Base-by-base conservation (phyloP, 2,113 vertebrate species). In the Cephalophus harveyi region DNA sequence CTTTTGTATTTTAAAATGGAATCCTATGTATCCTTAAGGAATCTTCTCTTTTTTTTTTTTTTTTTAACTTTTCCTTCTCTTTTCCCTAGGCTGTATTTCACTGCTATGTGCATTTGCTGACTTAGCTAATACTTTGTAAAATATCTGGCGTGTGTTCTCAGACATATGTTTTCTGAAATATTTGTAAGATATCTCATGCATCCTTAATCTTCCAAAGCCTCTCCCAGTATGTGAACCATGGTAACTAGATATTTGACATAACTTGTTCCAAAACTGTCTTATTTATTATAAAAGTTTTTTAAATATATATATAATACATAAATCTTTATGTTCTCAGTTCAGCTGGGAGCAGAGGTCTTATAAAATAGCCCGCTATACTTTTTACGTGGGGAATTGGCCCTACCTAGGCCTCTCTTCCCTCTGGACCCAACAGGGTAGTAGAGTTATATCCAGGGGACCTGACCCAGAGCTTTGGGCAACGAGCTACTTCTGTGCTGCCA, bases 111-210 rank as follows among this genome's bases (percentile, higher is more conserved):
- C 89, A 71, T 90, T 97, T 96, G 93, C 97, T 98, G 97, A 97
- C 78, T 95, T 95, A 95, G 94, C 94, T 97, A 85, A 89, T 95
- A 59, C 79, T 98, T 96, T 54, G 48, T 71, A 54, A 96, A 97
- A 52, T 96, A 23, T 92, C 97, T 97, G 96, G 88, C 96, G 3
- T 89, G 59, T 21, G 21, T 92, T 57, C 87, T 64, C 78, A 93
- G 79, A 87, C 93, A 97, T 97, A 81, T 95, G 91, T 92, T 97
- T 96, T 92, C 67, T 19, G 3, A 89, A 93, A 95, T 96, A 83
- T 83, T 89, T 98, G 46, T 89, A 84, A 96, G 60, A 84, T 94
- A 90, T 95, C 94, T 97, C 95, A 76, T 94, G 60, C 23, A 89
- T 91, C 91, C 48, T 60, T 93, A 60, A 28, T 82, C 86, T 91